Evolutionary conservation across 2,888 invertebrate species (phyloP).

Genomic region (Drosophila maculinotata): DNA sequence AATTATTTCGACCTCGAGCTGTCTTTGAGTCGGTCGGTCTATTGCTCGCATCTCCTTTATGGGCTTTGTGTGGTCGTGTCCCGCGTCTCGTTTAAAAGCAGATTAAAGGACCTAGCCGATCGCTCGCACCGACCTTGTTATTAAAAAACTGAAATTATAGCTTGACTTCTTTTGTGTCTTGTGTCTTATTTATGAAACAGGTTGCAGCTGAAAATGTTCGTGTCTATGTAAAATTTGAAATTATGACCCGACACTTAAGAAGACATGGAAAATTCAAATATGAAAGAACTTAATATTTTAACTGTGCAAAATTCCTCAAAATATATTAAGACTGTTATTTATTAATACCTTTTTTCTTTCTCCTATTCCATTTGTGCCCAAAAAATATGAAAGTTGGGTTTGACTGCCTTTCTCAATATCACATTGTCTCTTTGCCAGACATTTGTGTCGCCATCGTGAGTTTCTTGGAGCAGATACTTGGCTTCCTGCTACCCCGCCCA

Average conservation of each 20-base stretch:
- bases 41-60: conserved; percentile 62
- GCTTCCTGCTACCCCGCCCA: neutral
- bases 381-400: no score
- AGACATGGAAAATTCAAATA: no score
- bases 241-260: conserved; percentile 19
- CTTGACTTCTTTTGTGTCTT: conserved; percentile 28
- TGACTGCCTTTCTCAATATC: neutral
- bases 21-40: conserved; percentile 30
- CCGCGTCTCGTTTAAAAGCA: conserved; percentile 68
- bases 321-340: no score
- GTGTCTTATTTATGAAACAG: conserved; percentile 60
- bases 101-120: conserved; percentile 72
- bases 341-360: no score
- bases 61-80: conserved; percentile 78
- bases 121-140: conserved; percentile 56
- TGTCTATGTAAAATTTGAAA: conserved; percentile 45
- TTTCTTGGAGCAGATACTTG: no score
- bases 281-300: no score
- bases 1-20: conserved; percentile 68
- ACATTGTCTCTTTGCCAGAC: neutral
- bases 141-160: conserved; percentile 67
- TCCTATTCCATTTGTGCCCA: no score
- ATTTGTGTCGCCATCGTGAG: neutral
- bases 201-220: conserved; percentile 57
- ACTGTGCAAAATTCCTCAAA: no score